Evolutionary conservation across 2,113 vertebrate species (phyloP).

Genomic region (Petrocephalus microphthalmus): DNA sequence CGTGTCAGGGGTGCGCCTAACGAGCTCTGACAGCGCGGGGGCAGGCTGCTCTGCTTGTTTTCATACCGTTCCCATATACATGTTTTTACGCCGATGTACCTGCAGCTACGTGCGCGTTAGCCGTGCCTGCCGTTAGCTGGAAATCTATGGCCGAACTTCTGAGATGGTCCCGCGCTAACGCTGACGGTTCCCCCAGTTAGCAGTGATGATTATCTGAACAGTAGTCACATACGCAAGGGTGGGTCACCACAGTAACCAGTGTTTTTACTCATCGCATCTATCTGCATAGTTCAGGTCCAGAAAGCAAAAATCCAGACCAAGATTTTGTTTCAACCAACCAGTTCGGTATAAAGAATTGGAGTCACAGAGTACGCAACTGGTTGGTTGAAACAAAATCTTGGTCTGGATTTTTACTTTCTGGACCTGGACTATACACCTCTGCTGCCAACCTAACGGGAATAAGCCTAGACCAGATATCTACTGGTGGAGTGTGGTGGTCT

Average conservation of each 20-base stretch:
- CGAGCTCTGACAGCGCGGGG: not conserved
- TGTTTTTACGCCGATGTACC: constrained; percentile 26
- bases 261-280: not conserved
- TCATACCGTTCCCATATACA: not conserved
- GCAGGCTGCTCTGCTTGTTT: not conserved
- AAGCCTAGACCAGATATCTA: not conserved
- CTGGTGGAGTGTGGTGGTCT: not conserved
- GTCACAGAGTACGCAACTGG: not conserved
- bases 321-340: not conserved
- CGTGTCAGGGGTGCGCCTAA: not conserved
- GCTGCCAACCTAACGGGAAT: not conserved
- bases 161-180: not conserved
- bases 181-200: not conserved
- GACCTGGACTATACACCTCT: not conserved
- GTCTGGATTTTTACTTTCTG: not conserved
- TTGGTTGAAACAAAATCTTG: not conserved
- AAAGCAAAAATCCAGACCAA: not conserved
- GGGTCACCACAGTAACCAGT: not conserved
- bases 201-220: not conserved
- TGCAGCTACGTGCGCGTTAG: constrained; percentile 41
- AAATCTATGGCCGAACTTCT: not conserved
- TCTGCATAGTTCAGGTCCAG: not conserved
- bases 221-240: not conserved
- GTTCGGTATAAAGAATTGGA: not conserved
- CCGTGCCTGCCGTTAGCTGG: not conserved